These are phyloP conservation scores for Trachelus tabidus DNA, from an alignment of 2,888 invertebrate species.

Conservation along the genomic window DNA sequence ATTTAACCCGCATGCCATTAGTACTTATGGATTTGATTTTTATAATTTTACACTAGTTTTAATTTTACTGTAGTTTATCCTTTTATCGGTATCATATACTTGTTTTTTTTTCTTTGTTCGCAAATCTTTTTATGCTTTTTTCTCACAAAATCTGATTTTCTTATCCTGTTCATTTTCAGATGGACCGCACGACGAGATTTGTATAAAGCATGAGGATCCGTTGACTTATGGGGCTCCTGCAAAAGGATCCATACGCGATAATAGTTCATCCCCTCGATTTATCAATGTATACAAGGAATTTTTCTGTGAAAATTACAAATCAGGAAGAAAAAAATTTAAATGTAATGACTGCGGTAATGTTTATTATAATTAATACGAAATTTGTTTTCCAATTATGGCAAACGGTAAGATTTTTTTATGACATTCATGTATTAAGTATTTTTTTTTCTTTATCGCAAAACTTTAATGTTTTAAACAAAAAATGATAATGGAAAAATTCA, in stretches of 20 bases:
- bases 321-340: constrained; percentile 6
- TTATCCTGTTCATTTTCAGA: neutral
- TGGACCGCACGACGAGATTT: neutral
- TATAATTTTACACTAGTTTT: neutral
- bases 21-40: neutral
- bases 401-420: too few species aligned
- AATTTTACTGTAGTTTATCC: neutral
- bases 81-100: neutral
- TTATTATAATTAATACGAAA: constrained; percentile 23
- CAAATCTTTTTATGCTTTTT: constrained; percentile 10
- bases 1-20: neutral
- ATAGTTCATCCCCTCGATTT: neutral
- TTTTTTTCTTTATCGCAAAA: too few species aligned
- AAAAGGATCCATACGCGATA: neutral
- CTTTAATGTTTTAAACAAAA: neutral
- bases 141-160: constrained; percentile 25
- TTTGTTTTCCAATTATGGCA: too few species aligned
- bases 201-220: neutral
- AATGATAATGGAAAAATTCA: neutral
- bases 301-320: neutral
- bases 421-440: too few species aligned
- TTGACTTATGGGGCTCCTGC: neutral
- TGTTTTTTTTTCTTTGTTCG: neutral
- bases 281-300: neutral
- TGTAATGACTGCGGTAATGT: constrained; percentile 42